Conservation (phyloP, 2,888 invertebrate genomes). For the Achlya flavicornis region DNA sequence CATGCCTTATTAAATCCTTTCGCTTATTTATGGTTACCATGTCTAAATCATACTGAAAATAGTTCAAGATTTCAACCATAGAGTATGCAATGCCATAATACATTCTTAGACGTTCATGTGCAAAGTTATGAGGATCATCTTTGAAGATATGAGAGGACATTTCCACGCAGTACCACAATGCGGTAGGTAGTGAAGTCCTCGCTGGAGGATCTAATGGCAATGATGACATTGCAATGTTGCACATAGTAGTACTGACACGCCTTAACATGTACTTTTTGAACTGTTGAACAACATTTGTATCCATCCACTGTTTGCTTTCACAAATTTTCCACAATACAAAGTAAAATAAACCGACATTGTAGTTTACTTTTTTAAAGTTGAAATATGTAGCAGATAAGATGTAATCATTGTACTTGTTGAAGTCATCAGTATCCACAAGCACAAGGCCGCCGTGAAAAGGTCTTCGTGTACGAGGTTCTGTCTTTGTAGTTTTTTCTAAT, state of each 20-base stretch:
- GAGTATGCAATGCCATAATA: slow-evolving; percentile 34
- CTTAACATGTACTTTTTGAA: slow-evolving; percentile 48
- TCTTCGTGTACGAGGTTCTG: slow-evolving; percentile 50
- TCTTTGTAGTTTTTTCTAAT: slow-evolving; percentile 30
- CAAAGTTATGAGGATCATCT: slow-evolving; percentile 37
- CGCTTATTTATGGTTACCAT: slow-evolving; percentile 38
- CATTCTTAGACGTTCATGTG: slow-evolving; percentile 46
- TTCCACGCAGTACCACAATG: slow-evolving; percentile 55
- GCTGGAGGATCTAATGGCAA: slow-evolving; percentile 48
- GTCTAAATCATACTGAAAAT: slow-evolving; percentile 44
- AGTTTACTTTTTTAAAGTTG: slow-evolving; percentile 45
- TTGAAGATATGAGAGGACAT: slow-evolving; percentile 48
- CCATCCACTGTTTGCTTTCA: slow-evolving; percentile 58
- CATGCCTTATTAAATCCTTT: slow-evolving; percentile 39
- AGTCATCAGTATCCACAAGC: slow-evolving; percentile 38
- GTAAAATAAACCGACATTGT: slow-evolving; percentile 52
- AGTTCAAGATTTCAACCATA: slow-evolving; percentile 49
- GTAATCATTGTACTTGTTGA: slow-evolving; percentile 57
- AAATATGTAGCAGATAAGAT: slow-evolving; percentile 56
- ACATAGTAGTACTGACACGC: slow-evolving; percentile 43
- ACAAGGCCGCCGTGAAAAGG: slow-evolving; percentile 53
- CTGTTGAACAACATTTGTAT: slow-evolving; percentile 47
- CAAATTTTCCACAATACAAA: slow-evolving; percentile 53
- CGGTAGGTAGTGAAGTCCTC: slow-evolving; percentile 39
- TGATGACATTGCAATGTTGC: slow-evolving; percentile 49